These are phyloP conservation scores for Nomada goodeniana DNA, from an alignment of 2,888 invertebrate genomes.

Conservation along the genomic window DNA sequence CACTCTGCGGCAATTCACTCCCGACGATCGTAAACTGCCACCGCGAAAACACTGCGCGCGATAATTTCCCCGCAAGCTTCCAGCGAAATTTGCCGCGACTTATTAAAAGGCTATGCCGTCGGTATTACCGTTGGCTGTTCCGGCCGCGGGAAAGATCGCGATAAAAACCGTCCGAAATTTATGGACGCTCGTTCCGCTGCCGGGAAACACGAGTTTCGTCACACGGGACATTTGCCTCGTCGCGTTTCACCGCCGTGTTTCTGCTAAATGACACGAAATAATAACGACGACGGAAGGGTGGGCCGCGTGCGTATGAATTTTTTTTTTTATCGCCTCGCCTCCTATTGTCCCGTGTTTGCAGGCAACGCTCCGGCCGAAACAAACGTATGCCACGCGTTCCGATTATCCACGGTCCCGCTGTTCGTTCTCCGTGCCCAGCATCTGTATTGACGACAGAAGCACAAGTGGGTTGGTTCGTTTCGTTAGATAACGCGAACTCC, in stretches of 20 bases:
- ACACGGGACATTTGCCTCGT: constrained; percentile 39
- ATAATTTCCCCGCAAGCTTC: neutral
- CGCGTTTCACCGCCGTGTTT: constrained; percentile 34
- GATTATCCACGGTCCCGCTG: constrained; percentile 22
- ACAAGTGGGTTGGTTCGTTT: neutral
- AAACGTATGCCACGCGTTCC: constrained; percentile 34
- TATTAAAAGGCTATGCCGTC: constrained; percentile 24
- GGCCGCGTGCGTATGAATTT: constrained; percentile 49
- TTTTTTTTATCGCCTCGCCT: constrained; percentile 53
- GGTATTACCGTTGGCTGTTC: constrained; percentile 3
- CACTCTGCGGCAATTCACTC: no score
- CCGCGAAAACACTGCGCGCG: no score
- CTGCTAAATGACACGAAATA: constrained; percentile 57
- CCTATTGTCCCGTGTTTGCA: constrained; percentile 49
- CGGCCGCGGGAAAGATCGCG: constrained; percentile 25
- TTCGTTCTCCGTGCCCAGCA: constrained; percentile 8
- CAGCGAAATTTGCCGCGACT: neutral
- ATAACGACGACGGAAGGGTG: constrained; percentile 47
- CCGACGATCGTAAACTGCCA: no score
- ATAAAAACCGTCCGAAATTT: constrained; percentile 44
- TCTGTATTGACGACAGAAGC: neutral
- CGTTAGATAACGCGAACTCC: no score
- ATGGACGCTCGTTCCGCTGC: constrained; percentile 29
- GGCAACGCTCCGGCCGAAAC: constrained; percentile 18
- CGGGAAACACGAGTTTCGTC: constrained; percentile 32